Percentiles rank a stretch among this genome's conserved stretches.
Evolutionary conservation across 1,140 invertebrate species (phyloP).

Genomic region (Dendrolimus punctatus): DNA sequence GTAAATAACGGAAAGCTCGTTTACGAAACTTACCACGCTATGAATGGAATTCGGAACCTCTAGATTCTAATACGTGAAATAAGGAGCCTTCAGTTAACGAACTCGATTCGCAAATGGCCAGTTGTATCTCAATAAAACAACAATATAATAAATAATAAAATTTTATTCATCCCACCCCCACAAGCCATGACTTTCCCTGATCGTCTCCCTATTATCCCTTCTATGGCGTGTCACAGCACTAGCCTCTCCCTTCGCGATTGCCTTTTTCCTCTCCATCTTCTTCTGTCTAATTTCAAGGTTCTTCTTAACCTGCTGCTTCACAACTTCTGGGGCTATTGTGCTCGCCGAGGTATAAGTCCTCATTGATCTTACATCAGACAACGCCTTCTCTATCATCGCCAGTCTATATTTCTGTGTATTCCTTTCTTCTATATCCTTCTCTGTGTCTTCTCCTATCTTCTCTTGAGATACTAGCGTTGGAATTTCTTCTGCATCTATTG

Average conservation of each 20-base stretch:
- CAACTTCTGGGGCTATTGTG: constrained; percentile 90
- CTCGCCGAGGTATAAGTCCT: constrained; percentile 78
- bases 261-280: constrained; percentile 77
- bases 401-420: constrained; percentile 73
- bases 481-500: constrained; percentile 22
- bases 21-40: too few relatives aligned
- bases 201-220: constrained; percentile 87
- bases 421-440: constrained; percentile 57
- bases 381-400: constrained; percentile 72
- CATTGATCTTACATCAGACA: constrained; percentile 73
- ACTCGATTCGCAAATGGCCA: too few relatives aligned
- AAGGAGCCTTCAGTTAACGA: too few relatives aligned
- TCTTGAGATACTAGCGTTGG: constrained; percentile 25
- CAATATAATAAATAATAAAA: constrained; percentile 4
- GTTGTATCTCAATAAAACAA: constrained; percentile 7
- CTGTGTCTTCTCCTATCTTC: constrained; percentile 15
- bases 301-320: constrained; percentile 83
- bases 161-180: constrained; percentile 76
- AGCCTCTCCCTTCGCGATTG: constrained; percentile 93
- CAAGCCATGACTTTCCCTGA: constrained; percentile 83
- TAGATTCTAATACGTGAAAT: too few relatives aligned
- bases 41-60: too few relatives aligned
- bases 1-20: too few relatives aligned
- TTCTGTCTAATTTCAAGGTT: constrained; percentile 78
- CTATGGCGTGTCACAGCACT: constrained; percentile 87